Percentiles rank a stretch among this genome's conserved stretches.
Conservation (phyloP, 2,888 invertebrate species). For the Atrina japonica region DNA sequence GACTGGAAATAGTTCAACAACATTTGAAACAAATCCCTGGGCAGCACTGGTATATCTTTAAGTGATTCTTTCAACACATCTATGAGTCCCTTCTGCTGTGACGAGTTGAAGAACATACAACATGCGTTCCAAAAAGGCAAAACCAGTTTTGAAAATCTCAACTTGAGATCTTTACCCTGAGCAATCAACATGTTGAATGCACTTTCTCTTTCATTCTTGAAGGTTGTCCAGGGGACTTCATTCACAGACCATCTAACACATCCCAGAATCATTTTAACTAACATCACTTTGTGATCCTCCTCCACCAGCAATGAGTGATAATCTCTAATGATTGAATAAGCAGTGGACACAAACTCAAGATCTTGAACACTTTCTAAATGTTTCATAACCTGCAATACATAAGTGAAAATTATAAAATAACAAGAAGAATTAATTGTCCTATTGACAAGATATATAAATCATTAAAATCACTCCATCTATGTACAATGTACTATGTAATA, state of each 20-base stretch:
- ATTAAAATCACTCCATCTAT: too few relatives aligned
- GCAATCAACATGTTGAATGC: slow-evolving; percentile 15
- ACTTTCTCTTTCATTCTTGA: background rate
- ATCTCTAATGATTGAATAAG: slow-evolving; percentile 9
- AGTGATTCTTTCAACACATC: slow-evolving; percentile 20
- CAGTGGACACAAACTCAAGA: slow-evolving; percentile 23
- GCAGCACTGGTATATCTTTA: background rate
- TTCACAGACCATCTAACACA: slow-evolving; percentile 25
- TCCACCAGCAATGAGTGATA: slow-evolving; percentile 4
- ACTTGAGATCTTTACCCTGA: slow-evolving; percentile 10
- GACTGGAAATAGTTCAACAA: slow-evolving; percentile 29
- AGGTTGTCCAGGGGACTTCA: background rate
- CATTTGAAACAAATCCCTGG: slow-evolving; percentile 20
- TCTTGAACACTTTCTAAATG: slow-evolving; percentile 23
- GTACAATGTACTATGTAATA: too few relatives aligned
- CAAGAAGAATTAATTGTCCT: too few relatives aligned
- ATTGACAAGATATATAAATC: too few relatives aligned
- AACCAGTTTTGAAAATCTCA: slow-evolving; percentile 24
- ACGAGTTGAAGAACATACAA: slow-evolving; percentile 21
- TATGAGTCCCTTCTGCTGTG: slow-evolving; percentile 22
- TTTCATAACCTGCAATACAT: slow-evolving; percentile 22
- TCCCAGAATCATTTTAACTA: slow-evolving; percentile 16
- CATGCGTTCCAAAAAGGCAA: slow-evolving; percentile 28
- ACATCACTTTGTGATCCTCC: slow-evolving; percentile 20
- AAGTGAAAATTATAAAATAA: too few relatives aligned